These are phyloP conservation scores for Polyergus mexicanus DNA, from an alignment of 1,140 invertebrate genomes.

Conservation along the genomic window DNA sequence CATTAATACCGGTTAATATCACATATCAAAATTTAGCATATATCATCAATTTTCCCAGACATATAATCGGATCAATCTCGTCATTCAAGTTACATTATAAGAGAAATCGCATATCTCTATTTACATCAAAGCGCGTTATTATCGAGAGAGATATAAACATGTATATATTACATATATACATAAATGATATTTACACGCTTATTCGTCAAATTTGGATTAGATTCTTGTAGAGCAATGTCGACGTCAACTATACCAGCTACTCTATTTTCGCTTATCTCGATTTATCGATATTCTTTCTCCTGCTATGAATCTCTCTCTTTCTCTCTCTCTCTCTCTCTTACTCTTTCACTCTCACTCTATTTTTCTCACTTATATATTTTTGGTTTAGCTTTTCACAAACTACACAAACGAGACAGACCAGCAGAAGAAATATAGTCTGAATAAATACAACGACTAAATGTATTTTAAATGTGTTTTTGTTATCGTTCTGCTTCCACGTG, in stretches of 20 bases:
- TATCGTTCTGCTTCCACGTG: background rate
- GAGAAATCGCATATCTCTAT: background rate
- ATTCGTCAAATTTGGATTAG: conserved; percentile 52
- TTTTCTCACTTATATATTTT: conserved; percentile 62
- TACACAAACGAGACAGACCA: conserved; percentile 2
- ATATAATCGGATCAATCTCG: background rate
- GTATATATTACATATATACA: too few relatives aligned
- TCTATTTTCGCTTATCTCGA: conserved; percentile 78
- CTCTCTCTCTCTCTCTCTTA: conserved; percentile 12
- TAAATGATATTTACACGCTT: conserved; percentile 15
- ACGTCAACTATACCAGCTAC: conserved; percentile 72
- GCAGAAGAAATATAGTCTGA: conserved; percentile 8
- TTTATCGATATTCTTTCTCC: conserved; percentile 2
- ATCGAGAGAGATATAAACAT: background rate
- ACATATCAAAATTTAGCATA: too few relatives aligned
- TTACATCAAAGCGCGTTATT: background rate
- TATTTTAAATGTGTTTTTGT: conserved; percentile 6
- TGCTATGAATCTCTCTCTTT: background rate
- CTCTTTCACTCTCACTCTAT: conserved; percentile 2
- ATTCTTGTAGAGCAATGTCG: conserved; percentile 52
- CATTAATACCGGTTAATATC: background rate
- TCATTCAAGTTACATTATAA: background rate
- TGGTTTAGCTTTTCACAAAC: conserved; percentile 46
- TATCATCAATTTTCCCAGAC: conserved; percentile 10
- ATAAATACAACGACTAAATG: conserved; percentile 19